phyloP scores from a whole-genome alignment of 2,797 vertebrate genomes.

The Coccyzus lansbergi region DNA sequence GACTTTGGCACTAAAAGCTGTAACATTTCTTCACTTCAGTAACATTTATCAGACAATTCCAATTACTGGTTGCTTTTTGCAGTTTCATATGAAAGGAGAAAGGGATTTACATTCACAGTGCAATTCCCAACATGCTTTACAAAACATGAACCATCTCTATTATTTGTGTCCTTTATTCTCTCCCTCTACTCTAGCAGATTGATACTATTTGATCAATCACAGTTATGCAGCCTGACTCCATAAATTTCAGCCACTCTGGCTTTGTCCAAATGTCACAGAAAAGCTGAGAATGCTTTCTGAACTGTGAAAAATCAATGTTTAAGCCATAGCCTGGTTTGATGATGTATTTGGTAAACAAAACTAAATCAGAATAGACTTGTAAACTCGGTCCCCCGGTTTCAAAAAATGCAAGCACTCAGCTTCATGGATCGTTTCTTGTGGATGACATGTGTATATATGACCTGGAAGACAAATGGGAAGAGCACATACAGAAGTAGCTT shows the following conservation, averaged over 20 bases:
- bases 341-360: constrained; percentile 21
- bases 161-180: background rate
- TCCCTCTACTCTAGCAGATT: background rate
- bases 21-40: background rate
- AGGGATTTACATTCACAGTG: constrained; percentile 25
- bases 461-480: background rate
- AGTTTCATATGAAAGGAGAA: background rate
- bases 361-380: background rate
- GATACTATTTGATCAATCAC: constrained; percentile 5
- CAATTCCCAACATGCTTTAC: constrained; percentile 28
- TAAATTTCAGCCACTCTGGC: background rate
- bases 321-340: background rate
- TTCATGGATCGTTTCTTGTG: background rate
- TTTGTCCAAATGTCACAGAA: constrained; percentile 44
- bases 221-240: background rate
- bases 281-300: background rate
- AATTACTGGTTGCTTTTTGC: constrained; percentile 49
- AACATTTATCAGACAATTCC: constrained; percentile 44
- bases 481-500: background rate
- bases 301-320: background rate
- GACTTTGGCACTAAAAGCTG: background rate
- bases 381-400: background rate
- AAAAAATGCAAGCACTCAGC: background rate
- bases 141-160: background rate
- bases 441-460: background rate